These are phyloP conservation scores for Ficedula albicollis DNA, from an alignment of 2,797 vertebrate species.

Conservation along the genomic window DNA sequence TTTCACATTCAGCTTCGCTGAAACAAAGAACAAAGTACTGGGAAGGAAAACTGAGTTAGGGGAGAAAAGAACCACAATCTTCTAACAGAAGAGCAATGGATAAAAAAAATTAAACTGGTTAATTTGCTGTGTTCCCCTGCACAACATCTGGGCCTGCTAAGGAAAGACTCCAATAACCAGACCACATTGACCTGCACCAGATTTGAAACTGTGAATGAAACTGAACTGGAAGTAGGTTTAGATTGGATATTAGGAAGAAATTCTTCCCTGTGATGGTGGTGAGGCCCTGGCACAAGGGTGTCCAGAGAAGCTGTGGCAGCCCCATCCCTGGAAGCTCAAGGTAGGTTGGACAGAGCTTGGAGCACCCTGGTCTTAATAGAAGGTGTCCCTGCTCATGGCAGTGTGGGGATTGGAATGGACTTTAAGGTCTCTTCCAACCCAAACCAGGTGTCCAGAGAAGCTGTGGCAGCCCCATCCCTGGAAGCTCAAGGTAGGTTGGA, in stretches of 20 bases:
- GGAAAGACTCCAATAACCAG: background rate
- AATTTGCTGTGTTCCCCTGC: background rate
- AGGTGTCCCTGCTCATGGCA: background rate
- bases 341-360: background rate
- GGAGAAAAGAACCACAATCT: background rate
- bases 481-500: background rate
- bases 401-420: background rate
- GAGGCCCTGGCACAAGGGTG: background rate
- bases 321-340: background rate
- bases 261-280: background rate
- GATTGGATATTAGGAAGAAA: background rate
- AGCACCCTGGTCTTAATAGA: background rate
- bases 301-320: background rate
- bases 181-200: background rate
- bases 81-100: background rate
- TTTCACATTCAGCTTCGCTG: background rate
- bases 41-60: background rate
- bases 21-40: background rate
- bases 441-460: background rate
- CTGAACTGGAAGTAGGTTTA: background rate
- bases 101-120: background rate
- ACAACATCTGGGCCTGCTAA: background rate
- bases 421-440: background rate
- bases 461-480: background rate
- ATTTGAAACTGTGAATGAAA: background rate